Evolutionary conservation across 2,888 invertebrate genomes (phyloP), one percentile per base, ranked within the genome.

Genomic region (Agonopterix heracliana): DNA sequence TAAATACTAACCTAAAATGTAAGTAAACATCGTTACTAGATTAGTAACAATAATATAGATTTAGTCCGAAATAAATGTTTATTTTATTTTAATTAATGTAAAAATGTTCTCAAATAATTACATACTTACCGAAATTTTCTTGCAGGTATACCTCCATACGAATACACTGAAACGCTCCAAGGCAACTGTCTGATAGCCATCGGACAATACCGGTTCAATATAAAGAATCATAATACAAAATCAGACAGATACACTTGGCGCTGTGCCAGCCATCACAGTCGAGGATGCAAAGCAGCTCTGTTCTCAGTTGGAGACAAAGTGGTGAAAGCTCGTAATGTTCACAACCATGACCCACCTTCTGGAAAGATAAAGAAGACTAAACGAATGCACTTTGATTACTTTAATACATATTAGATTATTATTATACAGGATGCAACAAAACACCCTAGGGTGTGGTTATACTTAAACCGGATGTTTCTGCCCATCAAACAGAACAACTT

Each of bases 131-230:
- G n/a, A 14, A 14, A 26, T 26, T 26, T 3, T 26, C 11, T 47
- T 47, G 10, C 49, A 49, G 49, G 13, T 11, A 48, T 36, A 9
- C 48, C 44, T 1, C 56, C 54, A 3, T 59, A 59, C 48, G 58
- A 59, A 47, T 63, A 54, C 45, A 52, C 61, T 3, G 45, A 57
- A 45, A 65, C 68, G 0, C 52, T 56, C 12, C 56, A 53, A 40
- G 68, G 66, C 1, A 59, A 56, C 17, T 53, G 54, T 9, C 53
- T 68, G 46, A 54, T 64, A 34, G 54, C 48, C n/a, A 51, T 61
- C 1, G 55, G 57, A 5, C 59, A 58, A 0, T 68, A 63, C 46
- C 61, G 63, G 1, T 70, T 62, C 45, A 58, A 59, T n/a, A 51
- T 58, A 12, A 58, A 54, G 47, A 58, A 61, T 48, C 44, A 59